Evolutionary conservation across 2,113 vertebrate species (phyloP).

Genomic region (Crotalus helleri): DNA sequence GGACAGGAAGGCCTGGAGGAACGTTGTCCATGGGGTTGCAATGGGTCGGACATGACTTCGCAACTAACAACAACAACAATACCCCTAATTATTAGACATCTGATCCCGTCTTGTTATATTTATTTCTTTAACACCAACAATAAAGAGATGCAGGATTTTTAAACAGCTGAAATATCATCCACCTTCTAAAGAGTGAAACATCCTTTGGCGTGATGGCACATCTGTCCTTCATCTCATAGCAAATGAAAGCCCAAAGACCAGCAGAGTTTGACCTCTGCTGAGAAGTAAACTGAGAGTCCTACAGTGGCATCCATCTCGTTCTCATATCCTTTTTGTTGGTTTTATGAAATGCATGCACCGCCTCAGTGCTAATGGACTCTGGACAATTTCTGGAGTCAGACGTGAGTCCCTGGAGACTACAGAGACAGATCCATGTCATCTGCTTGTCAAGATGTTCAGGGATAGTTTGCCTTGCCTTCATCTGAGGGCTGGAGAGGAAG

Average conservation of each 20-base stretch:
- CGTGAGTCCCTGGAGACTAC: not conserved
- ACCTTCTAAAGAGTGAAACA: not conserved
- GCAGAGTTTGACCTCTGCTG: not conserved
- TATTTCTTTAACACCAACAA: not conserved
- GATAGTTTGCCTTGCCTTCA: not conserved
- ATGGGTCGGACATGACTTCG: too few relatives aligned
- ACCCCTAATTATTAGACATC: not conserved
- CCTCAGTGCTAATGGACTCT: not conserved
- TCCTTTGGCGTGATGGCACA: slow-evolving; percentile 9
- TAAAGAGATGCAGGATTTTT: fast-evolving
- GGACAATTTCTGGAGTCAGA: not conserved
- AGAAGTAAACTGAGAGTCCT: not conserved
- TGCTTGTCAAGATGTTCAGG: not conserved
- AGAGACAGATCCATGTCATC: not conserved
- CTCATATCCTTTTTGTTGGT: not conserved
- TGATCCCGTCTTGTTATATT: not conserved
- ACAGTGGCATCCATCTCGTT: not conserved
- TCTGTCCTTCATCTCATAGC: not conserved
- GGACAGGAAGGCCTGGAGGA: too few relatives aligned
- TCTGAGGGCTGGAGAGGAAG: not conserved
- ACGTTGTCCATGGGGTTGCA: too few relatives aligned
- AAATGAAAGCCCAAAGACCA: not conserved
- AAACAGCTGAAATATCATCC: not conserved
- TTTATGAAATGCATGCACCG: not conserved
- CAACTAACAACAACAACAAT: too few relatives aligned